Evolutionary conservation across 1,140 invertebrate genomes (phyloP).

Genomic region (Calosoma granatense): DNA sequence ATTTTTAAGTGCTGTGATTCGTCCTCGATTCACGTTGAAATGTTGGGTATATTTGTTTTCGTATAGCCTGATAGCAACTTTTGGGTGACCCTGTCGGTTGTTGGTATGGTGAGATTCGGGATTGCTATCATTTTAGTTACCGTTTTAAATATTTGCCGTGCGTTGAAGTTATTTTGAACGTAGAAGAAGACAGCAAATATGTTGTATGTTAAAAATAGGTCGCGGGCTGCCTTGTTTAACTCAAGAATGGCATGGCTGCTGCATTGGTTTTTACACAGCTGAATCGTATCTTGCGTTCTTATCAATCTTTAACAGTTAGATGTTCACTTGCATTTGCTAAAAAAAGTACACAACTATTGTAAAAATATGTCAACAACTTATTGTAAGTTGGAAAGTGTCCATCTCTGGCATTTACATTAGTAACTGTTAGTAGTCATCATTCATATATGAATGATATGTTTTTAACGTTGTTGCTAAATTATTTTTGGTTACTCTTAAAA

Average conservation of each 20-base stretch:
- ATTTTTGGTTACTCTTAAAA: not conserved
- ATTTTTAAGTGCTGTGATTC: no score
- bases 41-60: no score
- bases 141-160: not conserved
- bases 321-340: not conserved
- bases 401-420: not conserved
- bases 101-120: no score
- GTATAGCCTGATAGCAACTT: no score
- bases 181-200: slow-evolving; percentile 5
- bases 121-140: not conserved
- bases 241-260: not conserved
- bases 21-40: no score
- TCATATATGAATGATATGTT: not conserved
- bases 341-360: not conserved
- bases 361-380: not conserved
- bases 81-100: no score
- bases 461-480: not conserved
- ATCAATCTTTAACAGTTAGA: not conserved
- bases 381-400: not conserved
- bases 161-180: not conserved
- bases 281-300: not conserved
- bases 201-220: slow-evolving; percentile 1
- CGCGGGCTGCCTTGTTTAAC: not conserved
- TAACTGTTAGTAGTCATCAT: not conserved
- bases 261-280: not conserved